Percentiles rank a stretch among this genome's conserved stretches.
Evolutionary conservation across 1,140 invertebrate species (phyloP).

Genomic region (Physella acuta): DNA sequence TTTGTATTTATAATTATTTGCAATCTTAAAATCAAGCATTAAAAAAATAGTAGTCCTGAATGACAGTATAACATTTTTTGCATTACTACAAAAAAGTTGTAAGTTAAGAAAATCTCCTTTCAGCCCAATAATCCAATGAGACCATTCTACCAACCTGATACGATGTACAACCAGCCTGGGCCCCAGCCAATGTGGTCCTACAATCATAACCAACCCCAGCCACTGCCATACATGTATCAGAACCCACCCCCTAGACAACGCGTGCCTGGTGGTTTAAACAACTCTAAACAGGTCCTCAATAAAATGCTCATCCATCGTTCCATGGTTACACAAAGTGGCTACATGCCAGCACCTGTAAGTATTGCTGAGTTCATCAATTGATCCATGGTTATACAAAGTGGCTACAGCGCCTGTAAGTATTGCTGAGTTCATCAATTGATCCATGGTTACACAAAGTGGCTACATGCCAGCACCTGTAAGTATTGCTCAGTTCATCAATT

Average conservation of each 20-base stretch:
- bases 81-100: neutral
- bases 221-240: constrained; percentile 9
- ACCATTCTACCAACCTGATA: constrained; percentile 17
- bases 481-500: neutral
- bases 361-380: neutral
- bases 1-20: no score
- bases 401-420: no score
- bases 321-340: neutral
- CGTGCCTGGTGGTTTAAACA: neutral
- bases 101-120: neutral
- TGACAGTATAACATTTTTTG: no score
- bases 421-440: constrained; percentile 17
- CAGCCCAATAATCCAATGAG: constrained; percentile 10
- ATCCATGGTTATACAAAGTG: no score
- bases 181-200: constrained; percentile 24
- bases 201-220: neutral
- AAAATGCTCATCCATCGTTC: constrained; percentile 14
- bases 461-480: constrained; percentile 4
- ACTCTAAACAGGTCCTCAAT: constrained; percentile 11
- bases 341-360: constrained; percentile 1
- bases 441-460: neutral
- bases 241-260: neutral
- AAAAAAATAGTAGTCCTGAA: no score
- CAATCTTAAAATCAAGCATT: no score
- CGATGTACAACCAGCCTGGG: constrained; percentile 18